Evolutionary conservation across 2,888 invertebrate species (phyloP), one percentile per base, ranked within the genome.

Genomic region (Palloptera scutellata): DNA sequence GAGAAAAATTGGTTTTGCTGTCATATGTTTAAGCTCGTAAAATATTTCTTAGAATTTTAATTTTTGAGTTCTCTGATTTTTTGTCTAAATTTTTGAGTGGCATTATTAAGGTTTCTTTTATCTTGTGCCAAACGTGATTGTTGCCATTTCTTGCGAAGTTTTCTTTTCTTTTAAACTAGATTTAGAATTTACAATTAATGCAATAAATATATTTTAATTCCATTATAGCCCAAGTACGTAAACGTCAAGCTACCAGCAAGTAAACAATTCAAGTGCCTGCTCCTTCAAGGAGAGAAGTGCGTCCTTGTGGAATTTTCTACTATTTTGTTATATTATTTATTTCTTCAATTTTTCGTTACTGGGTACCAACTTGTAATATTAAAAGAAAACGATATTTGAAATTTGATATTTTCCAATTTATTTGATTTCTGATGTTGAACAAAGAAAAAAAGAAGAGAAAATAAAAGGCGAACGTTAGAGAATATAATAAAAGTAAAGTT

Each of bases 361-460:
- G n/a, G n/a, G n/a, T 30, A 4, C 30, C 30, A 4, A 30, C 30
- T 30, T 61, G 53, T 40, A 61, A 61, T 64, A 52, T 53, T 53
- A 40, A 12, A 41, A 61, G 53, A 57, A 65, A 64, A 59, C 53
- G 66, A 30, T 30, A 30, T 76, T 73, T 75, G 74, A 73, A 75
- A 77, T 79, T 76, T 74, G 75, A 78, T 78, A 78, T 78, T 74
- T 62, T 77, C 71, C 72, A 66, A 69, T 73, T 69, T 67, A 70
- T 75, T 70, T 67, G 70, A 71, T 68, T 74, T 54, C 63, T 45
- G 57, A 61, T 64, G 15, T 48, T 20, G 30, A n/a, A 68, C 64
- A 68, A 69, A 73, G 57, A 52, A 30, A 74, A 71, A 74, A 71
- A 72, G 72, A 71, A 70, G 62, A 58, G 20, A 55, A 58, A 54